phyloP scores from a whole-genome alignment of 2,113 vertebrate species.

The Catharus fuscescens region DNA sequence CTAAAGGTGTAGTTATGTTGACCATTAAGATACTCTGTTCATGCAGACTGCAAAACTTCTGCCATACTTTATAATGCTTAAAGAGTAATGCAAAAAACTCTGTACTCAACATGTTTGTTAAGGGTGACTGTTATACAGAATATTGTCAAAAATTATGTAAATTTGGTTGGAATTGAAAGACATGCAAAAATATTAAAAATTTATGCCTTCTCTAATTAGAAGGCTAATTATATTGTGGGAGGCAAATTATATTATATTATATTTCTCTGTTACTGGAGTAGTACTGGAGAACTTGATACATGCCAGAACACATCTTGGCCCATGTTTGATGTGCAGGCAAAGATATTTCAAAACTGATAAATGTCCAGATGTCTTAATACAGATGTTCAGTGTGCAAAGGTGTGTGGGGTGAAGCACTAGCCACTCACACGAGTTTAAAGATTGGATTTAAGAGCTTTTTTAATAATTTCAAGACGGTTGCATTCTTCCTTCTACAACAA shows the following conservation, averaged over 20 bases:
- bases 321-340: background rate
- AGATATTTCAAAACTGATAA: background rate
- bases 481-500: background rate
- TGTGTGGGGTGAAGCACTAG: background rate
- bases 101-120: background rate
- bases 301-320: background rate
- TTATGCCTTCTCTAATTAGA: background rate
- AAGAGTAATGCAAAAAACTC: background rate
- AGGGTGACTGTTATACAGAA: rapidly evolving
- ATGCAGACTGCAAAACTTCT: background rate
- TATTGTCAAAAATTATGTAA: background rate
- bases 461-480: background rate
- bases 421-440: background rate
- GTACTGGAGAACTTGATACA: background rate
- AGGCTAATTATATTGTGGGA: background rate
- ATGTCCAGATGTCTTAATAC: background rate
- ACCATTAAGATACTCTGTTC: background rate
- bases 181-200: background rate
- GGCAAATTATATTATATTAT: no score
- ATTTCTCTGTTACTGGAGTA: background rate
- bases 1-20: background rate
- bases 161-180: background rate
- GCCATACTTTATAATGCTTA: background rate
- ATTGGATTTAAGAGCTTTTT: background rate
- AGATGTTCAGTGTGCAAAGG: background rate